Conservation (phyloP, 2,888 invertebrate genomes). For the Orthosia gothica region DNA sequence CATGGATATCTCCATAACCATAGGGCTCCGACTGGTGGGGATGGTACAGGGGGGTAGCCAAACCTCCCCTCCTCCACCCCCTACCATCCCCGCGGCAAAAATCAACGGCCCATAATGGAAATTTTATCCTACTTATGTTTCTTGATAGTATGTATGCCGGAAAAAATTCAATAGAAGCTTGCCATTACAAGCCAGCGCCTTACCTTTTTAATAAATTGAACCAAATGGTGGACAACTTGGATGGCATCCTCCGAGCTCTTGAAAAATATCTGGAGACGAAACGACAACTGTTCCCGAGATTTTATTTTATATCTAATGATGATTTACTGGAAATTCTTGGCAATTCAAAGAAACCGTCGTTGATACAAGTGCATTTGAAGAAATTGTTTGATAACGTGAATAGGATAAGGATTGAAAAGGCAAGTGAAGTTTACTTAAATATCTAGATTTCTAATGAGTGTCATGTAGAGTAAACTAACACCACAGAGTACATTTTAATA, state of each 20-base stretch:
- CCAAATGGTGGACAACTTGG: slow-evolving; percentile 94
- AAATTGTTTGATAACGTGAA: slow-evolving; percentile 97
- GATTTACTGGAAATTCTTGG: slow-evolving; percentile 96
- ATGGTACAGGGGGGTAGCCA: too few relatives aligned
- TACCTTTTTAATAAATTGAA: slow-evolving; percentile 93
- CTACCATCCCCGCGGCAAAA: too few relatives aligned
- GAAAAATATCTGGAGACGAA: slow-evolving; percentile 97
- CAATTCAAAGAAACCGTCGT: slow-evolving; percentile 96
- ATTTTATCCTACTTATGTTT: too few relatives aligned
- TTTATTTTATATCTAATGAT: slow-evolving; percentile 93
- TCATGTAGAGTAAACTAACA: too few relatives aligned
- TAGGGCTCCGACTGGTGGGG: too few relatives aligned
- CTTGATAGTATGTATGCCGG: slow-evolving; percentile 87
- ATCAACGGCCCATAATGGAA: too few relatives aligned
- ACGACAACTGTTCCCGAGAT: slow-evolving; percentile 96
- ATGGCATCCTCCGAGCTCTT: slow-evolving; percentile 95
- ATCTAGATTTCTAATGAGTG: too few relatives aligned
- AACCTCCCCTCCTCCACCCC: too few relatives aligned
- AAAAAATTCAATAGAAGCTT: slow-evolving; percentile 92
- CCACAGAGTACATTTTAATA: background rate
- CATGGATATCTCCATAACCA: too few relatives aligned
- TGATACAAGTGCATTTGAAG: slow-evolving; percentile 96
- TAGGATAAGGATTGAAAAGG: slow-evolving; percentile 93
- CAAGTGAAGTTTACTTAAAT: slow-evolving; percentile 72
- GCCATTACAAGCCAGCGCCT: slow-evolving; percentile 92